phyloP scores from a whole-genome alignment of 2,888 invertebrate genomes.

The Callosobruchus maculatus region DNA sequence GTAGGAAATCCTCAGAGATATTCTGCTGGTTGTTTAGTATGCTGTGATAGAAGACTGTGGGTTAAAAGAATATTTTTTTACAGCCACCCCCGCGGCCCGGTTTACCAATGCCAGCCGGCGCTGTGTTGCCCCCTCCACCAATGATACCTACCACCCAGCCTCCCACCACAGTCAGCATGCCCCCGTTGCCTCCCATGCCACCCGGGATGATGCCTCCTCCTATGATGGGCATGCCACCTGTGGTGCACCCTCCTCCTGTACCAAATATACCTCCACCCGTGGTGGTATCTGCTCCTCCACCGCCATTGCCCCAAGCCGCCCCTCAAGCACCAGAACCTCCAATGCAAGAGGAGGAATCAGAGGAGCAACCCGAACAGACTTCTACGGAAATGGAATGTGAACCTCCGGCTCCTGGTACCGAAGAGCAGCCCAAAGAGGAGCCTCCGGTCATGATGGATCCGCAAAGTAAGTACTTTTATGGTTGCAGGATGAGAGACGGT shows the following conservation, averaged over 20 bases:
- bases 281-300: slow-evolving; percentile 6
- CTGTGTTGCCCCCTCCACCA: slow-evolving; percentile 6
- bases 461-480: slow-evolving; percentile 12
- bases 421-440: slow-evolving; percentile 32
- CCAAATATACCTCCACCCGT: slow-evolving; percentile 8
- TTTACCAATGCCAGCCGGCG: background rate
- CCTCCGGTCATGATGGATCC: slow-evolving; percentile 10
- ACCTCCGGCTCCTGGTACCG: slow-evolving; percentile 45
- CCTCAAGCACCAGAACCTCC: background rate
- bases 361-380: slow-evolving; percentile 2
- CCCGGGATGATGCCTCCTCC: slow-evolving; percentile 4
- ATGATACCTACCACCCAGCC: slow-evolving; percentile 10
- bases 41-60: too few relatives aligned
- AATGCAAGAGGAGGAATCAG: background rate
- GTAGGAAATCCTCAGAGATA: too few relatives aligned
- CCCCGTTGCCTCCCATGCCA: slow-evolving; percentile 1
- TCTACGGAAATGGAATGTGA: slow-evolving; percentile 25
- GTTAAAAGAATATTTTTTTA: background rate
- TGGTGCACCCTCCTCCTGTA: slow-evolving; percentile 12
- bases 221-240: slow-evolving; percentile 8
- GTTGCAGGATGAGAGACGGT: background rate
- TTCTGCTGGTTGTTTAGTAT: too few relatives aligned
- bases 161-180: slow-evolving; percentile 5
- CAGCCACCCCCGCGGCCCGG: background rate
- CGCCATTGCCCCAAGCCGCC: background rate